Evolutionary conservation across 2,797 vertebrate genomes (phyloP).

Genomic region (Ptychobarbus kaznakovi): DNA sequence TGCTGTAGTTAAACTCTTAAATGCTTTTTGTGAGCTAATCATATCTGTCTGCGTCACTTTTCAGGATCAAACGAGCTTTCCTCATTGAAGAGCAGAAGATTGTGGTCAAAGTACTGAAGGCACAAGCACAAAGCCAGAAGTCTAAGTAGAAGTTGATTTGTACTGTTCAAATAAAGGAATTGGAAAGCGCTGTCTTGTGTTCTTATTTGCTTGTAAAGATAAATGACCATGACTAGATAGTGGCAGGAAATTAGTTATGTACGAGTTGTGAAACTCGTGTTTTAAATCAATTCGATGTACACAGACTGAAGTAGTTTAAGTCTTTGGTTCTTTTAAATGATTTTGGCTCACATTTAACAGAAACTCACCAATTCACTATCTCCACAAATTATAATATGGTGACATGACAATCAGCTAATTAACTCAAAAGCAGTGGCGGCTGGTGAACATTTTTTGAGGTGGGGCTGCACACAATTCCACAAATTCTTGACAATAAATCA

Average conservation of each 20-base stretch:
- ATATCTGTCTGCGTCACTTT: constrained; percentile 42
- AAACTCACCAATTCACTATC: too few relatives aligned
- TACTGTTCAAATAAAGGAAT: constrained; percentile 75
- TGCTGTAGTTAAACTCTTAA: neutral
- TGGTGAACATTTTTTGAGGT: too few relatives aligned
- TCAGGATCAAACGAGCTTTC: constrained; percentile 98
- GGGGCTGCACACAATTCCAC: too few relatives aligned
- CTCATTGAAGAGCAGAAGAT: constrained; percentile 99
- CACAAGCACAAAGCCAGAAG: constrained; percentile 99
- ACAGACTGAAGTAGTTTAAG: too few relatives aligned
- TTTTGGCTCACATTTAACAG: too few relatives aligned
- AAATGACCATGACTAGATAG: neutral
- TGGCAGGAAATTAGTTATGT: neutral
- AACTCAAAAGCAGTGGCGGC: too few relatives aligned
- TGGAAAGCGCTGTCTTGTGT: constrained; percentile 19
- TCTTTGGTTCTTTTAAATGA: too few relatives aligned
- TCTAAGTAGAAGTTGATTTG: constrained; percentile 87
- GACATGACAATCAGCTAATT: too few relatives aligned
- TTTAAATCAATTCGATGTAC: too few relatives aligned
- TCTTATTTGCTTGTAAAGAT: neutral
- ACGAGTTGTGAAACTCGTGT: too few relatives aligned
- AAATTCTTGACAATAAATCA: too few relatives aligned
- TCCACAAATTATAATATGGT: too few relatives aligned
- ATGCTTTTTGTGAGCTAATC: neutral
- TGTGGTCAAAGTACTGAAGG: constrained; percentile 97